phyloP scores from a whole-genome alignment of 23 tunicate species.

The Clavelina lepadiformis region DNA sequence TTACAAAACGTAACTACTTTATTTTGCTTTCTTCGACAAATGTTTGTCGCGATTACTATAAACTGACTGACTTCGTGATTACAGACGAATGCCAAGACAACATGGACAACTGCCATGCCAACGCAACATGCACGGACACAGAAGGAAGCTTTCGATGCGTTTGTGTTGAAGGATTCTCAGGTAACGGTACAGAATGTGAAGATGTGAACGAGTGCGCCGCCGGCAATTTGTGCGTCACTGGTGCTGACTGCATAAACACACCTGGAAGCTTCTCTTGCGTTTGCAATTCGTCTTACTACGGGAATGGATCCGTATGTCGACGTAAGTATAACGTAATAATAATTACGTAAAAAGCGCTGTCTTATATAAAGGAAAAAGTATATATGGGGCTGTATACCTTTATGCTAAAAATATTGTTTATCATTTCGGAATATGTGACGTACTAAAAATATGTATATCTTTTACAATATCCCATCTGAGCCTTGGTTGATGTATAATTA shows the following conservation, averaged over 20 bases:
- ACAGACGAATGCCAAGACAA: constrained; percentile 10
- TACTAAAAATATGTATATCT: no score
- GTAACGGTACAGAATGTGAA: constrained; percentile 25
- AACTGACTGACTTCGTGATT: not conserved
- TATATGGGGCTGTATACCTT: no score
- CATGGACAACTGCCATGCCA: not conserved
- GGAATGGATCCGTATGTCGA: constrained; percentile 16
- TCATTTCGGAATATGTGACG: no score
- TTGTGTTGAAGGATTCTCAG: constrained; percentile 1
- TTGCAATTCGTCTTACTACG: constrained; percentile 7
- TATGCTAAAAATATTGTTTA: no score
- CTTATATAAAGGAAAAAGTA: no score
- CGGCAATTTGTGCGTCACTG: not conserved
- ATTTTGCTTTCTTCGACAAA: no score
- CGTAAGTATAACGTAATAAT: no score
- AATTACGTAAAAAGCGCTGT: no score
- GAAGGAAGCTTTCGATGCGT: constrained; percentile 10
- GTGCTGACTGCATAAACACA: constrained; percentile 3
- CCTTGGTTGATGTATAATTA: no score
- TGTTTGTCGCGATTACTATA: no score
- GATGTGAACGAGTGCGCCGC: constrained; percentile 13
- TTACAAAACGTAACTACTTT: no score
- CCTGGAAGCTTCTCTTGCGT: constrained; percentile 6
- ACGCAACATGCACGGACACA: constrained; percentile 6
- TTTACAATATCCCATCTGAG: no score